A percentile compares a stretch with the other conserved stretches of the same genome.
Evolutionary conservation across 2,797 vertebrate species (phyloP).

Genomic region (Glossophaga mutica): DNA sequence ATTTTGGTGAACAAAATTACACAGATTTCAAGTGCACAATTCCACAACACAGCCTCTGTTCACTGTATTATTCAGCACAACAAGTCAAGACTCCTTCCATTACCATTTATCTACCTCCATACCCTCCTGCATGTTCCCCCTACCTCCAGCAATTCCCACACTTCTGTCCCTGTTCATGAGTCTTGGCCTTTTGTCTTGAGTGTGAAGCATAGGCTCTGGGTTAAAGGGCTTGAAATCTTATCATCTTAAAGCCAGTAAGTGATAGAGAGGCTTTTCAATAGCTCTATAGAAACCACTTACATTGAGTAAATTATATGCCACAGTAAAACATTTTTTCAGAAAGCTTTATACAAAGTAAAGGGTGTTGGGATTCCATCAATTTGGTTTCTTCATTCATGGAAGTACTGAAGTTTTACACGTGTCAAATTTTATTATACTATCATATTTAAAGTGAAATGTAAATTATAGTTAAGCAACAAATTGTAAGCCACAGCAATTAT

Average conservation of each 20-base stretch:
- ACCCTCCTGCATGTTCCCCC: too few species aligned
- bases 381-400: conserved; percentile 38
- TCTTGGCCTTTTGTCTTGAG: neutral
- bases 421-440: neutral
- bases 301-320: conserved; percentile 19
- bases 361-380: neutral
- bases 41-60: neutral
- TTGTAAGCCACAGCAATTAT: neutral
- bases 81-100: neutral
- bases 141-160: neutral
- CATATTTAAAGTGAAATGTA: neutral
- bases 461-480: conserved; percentile 10
- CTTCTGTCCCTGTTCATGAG: neutral
- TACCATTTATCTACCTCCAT: neutral
- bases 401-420: neutral
- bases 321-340: conserved; percentile 26
- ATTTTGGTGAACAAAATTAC: too few species aligned
- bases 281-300: neutral
- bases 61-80: neutral
- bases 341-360: conserved; percentile 44
- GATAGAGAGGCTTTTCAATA: conserved; percentile 28
- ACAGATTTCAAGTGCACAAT: neutral
- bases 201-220: conserved; percentile 9
- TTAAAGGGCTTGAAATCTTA: conserved; percentile 54
- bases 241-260: conserved; percentile 27